Evolutionary conservation across 2,113 vertebrate species (phyloP).

Genomic region (Psilopogon haemacephalus): DNA sequence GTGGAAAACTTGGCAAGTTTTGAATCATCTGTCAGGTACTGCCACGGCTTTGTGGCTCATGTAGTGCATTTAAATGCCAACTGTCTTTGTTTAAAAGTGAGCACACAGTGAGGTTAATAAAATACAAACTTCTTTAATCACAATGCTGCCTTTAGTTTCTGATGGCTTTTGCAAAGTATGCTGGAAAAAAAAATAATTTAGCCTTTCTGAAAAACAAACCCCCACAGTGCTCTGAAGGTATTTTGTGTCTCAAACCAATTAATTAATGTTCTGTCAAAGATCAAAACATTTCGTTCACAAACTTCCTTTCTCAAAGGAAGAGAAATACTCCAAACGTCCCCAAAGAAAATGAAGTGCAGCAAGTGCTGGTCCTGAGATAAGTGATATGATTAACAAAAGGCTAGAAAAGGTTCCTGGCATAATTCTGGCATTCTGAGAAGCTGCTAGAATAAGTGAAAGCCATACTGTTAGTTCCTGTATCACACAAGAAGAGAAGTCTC

Average conservation of each 20-base stretch:
- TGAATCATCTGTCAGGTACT: background rate
- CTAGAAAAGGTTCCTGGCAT: background rate
- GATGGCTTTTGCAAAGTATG: background rate
- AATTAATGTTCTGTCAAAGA: background rate
- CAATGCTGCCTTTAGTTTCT: background rate
- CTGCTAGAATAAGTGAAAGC: background rate
- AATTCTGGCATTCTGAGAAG: background rate
- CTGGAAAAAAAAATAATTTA: background rate
- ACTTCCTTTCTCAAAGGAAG: background rate
- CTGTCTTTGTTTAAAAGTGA: background rate
- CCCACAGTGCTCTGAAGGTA: background rate
- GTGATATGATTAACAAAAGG: background rate
- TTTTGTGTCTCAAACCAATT: background rate
- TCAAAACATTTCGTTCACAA: background rate
- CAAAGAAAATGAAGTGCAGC: background rate
- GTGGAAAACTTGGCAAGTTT: background rate
- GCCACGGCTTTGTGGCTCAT: background rate
- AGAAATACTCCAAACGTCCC: background rate
- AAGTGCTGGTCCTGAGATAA: background rate
- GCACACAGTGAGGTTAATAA: background rate
- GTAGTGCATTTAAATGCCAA: background rate
- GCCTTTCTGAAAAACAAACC: background rate
- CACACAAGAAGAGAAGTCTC: background rate
- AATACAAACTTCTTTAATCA: background rate
- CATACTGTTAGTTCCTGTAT: fast-evolving